These are phyloP conservation scores for Leptothorax acervorum DNA, from an alignment of 2,888 invertebrate species.

Conservation along the genomic window DNA sequence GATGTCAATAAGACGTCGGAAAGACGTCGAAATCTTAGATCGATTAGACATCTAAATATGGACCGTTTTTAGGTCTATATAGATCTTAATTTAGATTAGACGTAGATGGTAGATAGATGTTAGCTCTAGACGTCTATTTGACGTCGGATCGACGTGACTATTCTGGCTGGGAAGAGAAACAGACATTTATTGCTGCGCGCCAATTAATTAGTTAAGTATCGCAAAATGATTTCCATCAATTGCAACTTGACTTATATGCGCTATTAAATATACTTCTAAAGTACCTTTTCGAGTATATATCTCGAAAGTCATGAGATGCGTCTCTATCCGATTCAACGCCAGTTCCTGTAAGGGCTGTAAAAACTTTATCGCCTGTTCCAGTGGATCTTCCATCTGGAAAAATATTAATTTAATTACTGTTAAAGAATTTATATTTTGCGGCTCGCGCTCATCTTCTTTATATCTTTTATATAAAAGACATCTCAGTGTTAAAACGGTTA, in stretches of 20 bases:
- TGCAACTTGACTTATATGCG: neutral
- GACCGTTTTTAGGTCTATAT: too few species aligned
- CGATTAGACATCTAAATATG: too few species aligned
- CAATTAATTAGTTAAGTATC: neutral
- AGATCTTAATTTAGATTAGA: too few species aligned
- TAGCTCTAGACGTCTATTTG: too few species aligned
- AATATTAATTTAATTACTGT: neutral
- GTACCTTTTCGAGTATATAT: constrained; percentile 98
- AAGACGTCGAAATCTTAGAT: too few species aligned
- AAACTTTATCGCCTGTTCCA: constrained; percentile 98
- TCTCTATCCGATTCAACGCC: constrained; percentile 95
- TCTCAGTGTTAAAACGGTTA: neutral
- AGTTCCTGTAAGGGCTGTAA: constrained; percentile 96
- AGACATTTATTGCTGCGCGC: neutral
- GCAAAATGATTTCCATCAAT: constrained; percentile 7
- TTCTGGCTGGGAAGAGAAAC: too few species aligned
- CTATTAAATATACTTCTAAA: neutral
- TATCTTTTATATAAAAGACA: neutral
- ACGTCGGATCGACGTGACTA: too few species aligned
- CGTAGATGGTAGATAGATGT: too few species aligned
- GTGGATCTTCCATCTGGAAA: constrained; percentile 93
- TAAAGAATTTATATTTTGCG: neutral
- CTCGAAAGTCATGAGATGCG: constrained; percentile 99
- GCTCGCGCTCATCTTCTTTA: neutral
- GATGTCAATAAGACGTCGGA: too few species aligned